Evolutionary conservation across 1,140 invertebrate genomes (phyloP).

Genomic region (Atta texana): DNA sequence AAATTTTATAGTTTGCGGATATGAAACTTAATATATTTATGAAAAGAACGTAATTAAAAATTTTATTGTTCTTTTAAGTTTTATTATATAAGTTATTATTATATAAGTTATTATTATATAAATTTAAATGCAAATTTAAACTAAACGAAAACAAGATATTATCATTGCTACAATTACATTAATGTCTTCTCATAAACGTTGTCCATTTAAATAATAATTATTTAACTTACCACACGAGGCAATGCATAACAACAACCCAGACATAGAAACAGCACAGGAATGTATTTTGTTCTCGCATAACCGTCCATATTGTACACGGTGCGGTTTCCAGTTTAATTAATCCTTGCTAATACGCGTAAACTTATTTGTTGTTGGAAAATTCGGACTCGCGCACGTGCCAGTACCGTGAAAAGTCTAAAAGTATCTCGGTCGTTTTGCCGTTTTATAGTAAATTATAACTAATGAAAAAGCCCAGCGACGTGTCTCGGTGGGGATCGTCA

Average conservation of each 20-base stretch:
- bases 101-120: too few relatives aligned
- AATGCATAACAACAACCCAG: slow-evolving; percentile 70
- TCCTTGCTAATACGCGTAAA: neutral
- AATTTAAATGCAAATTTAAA: slow-evolving; percentile 1
- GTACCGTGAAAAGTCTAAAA: slow-evolving; percentile 80
- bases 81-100: too few relatives aligned
- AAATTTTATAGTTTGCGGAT: neutral
- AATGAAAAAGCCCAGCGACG: slow-evolving; percentile 76
- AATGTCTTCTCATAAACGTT: neutral
- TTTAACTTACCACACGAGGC: slow-evolving; percentile 79
- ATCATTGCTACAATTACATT: neutral
- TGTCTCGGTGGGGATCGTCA: slow-evolving; percentile 79
- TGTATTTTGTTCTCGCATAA: slow-evolving; percentile 60
- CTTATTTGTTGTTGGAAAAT: slow-evolving; percentile 58
- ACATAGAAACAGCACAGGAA: slow-evolving; percentile 60
- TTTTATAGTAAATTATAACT: slow-evolving; percentile 87
- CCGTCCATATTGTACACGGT: slow-evolving; percentile 41
- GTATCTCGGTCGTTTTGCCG: slow-evolving; percentile 82
- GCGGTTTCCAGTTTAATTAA: slow-evolving; percentile 34
- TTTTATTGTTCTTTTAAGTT: neutral
- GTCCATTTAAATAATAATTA: neutral
- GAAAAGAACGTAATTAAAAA: neutral
- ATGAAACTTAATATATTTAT: neutral
- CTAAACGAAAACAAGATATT: neutral
- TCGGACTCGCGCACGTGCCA: slow-evolving; percentile 44